Percentiles rank a stretch among this genome's conserved stretches.
These are phyloP conservation scores for Urechis unicinctus DNA, from an alignment of 2,888 invertebrate species.

Conservation along the genomic window DNA sequence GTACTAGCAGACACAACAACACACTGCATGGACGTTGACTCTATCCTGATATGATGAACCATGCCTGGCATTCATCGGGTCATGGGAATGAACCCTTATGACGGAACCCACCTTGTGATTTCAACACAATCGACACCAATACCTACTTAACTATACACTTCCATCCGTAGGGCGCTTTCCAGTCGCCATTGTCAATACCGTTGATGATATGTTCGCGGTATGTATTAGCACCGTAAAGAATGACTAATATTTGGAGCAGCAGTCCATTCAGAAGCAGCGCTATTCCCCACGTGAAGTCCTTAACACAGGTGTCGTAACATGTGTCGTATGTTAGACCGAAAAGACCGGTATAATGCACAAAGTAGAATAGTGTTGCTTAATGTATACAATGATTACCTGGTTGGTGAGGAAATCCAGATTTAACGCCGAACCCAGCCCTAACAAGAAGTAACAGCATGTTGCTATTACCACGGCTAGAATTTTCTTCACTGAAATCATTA, in stretches of 20 bases:
- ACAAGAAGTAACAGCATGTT: not conserved
- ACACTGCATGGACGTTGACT: no score
- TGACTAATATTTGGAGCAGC: slow-evolving; percentile 32
- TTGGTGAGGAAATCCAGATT: slow-evolving; percentile 34
- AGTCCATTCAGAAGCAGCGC: slow-evolving; percentile 38
- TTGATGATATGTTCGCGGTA: slow-evolving; percentile 30
- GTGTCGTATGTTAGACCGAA: no score
- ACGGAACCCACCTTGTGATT: no score
- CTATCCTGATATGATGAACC: no score
- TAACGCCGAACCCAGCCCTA: slow-evolving; percentile 32
- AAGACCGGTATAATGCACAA: no score
- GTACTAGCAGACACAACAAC: no score
- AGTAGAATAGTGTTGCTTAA: no score
- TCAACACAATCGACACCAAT: no score
- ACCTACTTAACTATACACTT: slow-evolving; percentile 34
- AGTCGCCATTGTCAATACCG: slow-evolving; percentile 30
- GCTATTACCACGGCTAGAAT: not conserved
- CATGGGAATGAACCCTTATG: no score
- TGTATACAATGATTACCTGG: slow-evolving; percentile 26
- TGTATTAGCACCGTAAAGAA: slow-evolving; percentile 26
- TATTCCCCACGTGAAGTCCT: slow-evolving; percentile 45
- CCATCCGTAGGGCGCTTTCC: slow-evolving; percentile 33
- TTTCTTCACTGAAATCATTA: no score
- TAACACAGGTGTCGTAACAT: slow-evolving; percentile 1
- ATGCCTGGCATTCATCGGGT: no score